Conservation (phyloP, 2,888 invertebrate genomes). For the Hetaerina titia region DNA sequence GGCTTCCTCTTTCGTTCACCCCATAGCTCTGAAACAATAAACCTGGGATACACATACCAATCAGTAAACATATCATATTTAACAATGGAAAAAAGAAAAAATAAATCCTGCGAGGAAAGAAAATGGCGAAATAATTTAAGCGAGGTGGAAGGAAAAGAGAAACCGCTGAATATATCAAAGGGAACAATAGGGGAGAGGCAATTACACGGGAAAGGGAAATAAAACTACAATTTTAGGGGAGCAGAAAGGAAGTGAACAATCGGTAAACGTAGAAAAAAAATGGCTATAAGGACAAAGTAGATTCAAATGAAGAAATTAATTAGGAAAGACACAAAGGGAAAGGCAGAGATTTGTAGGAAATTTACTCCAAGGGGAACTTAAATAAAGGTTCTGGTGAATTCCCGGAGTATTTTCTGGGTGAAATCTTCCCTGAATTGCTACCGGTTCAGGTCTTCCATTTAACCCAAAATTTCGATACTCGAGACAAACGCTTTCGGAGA, state of each 20-base stretch:
- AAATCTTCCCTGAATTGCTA: no score
- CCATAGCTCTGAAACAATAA: neutral
- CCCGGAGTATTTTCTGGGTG: no score
- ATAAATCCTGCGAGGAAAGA: neutral
- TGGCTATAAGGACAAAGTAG: neutral
- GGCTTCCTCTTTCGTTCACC: neutral
- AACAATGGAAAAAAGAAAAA: neutral
- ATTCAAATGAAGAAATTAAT: neutral
- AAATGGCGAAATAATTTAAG: neutral
- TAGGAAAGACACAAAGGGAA: neutral
- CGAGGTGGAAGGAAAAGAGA: neutral
- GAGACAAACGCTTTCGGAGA: no score
- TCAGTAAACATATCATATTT: neutral
- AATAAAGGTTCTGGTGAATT: no score
- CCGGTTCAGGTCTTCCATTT: no score
- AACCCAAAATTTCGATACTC: no score
- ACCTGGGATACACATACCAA: neutral
- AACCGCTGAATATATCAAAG: neutral
- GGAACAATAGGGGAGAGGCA: neutral
- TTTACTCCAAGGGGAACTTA: neutral
- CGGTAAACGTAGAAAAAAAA: neutral
- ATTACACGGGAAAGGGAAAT: no score
- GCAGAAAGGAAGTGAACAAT: neutral
- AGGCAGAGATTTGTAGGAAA: neutral
- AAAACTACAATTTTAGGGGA: neutral